phyloP scores from a whole-genome alignment of 2,888 invertebrate species.

The Chironomus tentans region DNA sequence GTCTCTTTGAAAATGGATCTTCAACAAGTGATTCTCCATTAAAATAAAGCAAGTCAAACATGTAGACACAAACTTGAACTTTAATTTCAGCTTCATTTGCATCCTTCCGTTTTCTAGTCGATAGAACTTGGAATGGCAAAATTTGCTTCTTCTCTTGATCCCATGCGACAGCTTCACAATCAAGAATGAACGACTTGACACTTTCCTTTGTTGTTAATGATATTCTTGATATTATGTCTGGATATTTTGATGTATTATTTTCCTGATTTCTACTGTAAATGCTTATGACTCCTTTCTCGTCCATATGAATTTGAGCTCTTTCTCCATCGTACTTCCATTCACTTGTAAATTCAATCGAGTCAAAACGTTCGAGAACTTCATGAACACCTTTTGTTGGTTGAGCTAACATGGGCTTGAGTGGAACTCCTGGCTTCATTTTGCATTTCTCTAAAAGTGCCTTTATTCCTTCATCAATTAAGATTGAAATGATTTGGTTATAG shows the following conservation, averaged over 20 bases:
- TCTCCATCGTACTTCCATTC: slow-evolving; percentile 99
- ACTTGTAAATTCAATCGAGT: slow-evolving; percentile 83
- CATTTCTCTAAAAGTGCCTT: slow-evolving; percentile 66
- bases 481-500: slow-evolving; percentile 75
- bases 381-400: slow-evolving; percentile 92
- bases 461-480: slow-evolving; percentile 67
- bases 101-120: slow-evolving; percentile 90
- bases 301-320: slow-evolving; percentile 82
- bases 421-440: slow-evolving; percentile 82
- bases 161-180: slow-evolving; percentile 97
- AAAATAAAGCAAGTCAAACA: slow-evolving; percentile 89
- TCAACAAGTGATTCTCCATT: slow-evolving; percentile 80
- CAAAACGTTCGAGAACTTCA: slow-evolving; percentile 76
- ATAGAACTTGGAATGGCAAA: slow-evolving; percentile 91
- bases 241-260: slow-evolving; percentile 89
- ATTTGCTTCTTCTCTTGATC: slow-evolving; percentile 79
- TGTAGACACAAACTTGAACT: slow-evolving; percentile 86
- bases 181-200: slow-evolving; percentile 79
- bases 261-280: slow-evolving; percentile 96
- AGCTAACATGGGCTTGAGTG: slow-evolving; percentile 96
- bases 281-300: slow-evolving; percentile 56
- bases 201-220: slow-evolving; percentile 45
- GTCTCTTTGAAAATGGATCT: slow-evolving; percentile 62
- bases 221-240: slow-evolving; percentile 76
- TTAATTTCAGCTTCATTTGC: slow-evolving; percentile 45